Percentiles rank a stretch among this genome's conserved stretches.
These are phyloP conservation scores for Cerastoderma edule DNA, from an alignment of 2,888 invertebrate species.

Conservation along the genomic window DNA sequence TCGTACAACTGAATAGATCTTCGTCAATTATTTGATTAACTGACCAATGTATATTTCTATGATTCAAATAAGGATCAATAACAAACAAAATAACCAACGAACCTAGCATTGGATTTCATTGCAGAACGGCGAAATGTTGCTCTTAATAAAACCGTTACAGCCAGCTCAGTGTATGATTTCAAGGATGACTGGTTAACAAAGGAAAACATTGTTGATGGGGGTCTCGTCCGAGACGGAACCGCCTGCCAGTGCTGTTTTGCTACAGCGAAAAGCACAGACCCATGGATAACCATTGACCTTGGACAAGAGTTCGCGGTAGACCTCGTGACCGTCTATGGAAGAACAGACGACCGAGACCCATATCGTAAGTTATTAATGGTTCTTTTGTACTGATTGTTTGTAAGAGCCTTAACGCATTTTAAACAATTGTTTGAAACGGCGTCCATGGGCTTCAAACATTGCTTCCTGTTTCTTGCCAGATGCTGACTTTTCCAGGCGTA, in stretches of 20 bases:
- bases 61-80: neutral
- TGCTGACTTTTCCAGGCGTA: no score
- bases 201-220: neutral
- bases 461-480: no score
- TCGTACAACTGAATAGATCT: neutral
- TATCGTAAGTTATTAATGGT: neutral
- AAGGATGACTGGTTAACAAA: neutral
- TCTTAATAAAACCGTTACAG: conserved; percentile 1
- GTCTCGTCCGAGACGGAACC: neutral
- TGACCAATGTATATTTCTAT: neutral
- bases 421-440: neutral
- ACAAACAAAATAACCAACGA: neutral
- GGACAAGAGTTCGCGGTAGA: conserved; percentile 2
- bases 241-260: conserved; percentile 1
- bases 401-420: neutral
- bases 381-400: neutral
- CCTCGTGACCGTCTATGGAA: neutral
- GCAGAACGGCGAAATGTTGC: conserved; percentile 13
- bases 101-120: neutral
- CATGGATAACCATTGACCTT: neutral
- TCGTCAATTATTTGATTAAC: neutral
- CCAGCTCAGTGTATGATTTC: neutral
- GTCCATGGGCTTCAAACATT: no score
- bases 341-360: neutral
- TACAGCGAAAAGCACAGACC: neutral